Percentiles rank a stretch among this genome's conserved stretches.
Conservation (phyloP, 2,888 invertebrate species). For the Lathronympha strigana region DNA sequence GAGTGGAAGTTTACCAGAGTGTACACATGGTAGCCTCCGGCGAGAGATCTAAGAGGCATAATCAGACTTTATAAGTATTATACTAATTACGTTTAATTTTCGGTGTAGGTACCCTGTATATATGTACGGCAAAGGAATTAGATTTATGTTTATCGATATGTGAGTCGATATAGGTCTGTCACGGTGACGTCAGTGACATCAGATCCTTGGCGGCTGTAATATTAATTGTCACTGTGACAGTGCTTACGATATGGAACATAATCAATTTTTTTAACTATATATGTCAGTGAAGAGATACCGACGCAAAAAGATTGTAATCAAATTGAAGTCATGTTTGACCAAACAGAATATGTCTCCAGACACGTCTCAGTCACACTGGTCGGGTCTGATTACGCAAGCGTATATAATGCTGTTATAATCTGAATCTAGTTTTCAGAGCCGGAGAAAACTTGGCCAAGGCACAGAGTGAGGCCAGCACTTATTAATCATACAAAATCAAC, state of each 20-base stretch:
- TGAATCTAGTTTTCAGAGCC: slow-evolving; percentile 35
- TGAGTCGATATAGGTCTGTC: too few relatives aligned
- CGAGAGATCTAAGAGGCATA: not conserved
- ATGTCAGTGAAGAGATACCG: not conserved
- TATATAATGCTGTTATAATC: slow-evolving; percentile 27
- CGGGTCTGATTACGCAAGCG: slow-evolving; percentile 33
- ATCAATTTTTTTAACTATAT: too few relatives aligned
- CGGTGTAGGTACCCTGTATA: too few relatives aligned
- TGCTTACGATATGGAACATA: too few relatives aligned
- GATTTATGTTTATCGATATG: too few relatives aligned
- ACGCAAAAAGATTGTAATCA: not conserved
- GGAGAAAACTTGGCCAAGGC: slow-evolving; percentile 38
- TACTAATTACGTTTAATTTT: not conserved
- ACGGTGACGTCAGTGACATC: too few relatives aligned
- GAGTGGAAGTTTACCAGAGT: slow-evolving; percentile 17
- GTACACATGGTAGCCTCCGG: slow-evolving; percentile 10
- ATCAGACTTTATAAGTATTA: not conserved
- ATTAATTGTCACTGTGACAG: too few relatives aligned
- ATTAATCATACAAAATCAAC: slow-evolving; percentile 18
- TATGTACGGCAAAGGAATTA: too few relatives aligned
- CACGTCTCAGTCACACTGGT: slow-evolving; percentile 9
- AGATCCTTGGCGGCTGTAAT: too few relatives aligned
- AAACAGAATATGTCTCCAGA: not conserved
- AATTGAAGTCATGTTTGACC: not conserved
- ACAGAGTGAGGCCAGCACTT: slow-evolving; percentile 24